phyloP scores from a whole-genome alignment of 1,140 invertebrate genomes.

The Zaprionus taronus region DNA sequence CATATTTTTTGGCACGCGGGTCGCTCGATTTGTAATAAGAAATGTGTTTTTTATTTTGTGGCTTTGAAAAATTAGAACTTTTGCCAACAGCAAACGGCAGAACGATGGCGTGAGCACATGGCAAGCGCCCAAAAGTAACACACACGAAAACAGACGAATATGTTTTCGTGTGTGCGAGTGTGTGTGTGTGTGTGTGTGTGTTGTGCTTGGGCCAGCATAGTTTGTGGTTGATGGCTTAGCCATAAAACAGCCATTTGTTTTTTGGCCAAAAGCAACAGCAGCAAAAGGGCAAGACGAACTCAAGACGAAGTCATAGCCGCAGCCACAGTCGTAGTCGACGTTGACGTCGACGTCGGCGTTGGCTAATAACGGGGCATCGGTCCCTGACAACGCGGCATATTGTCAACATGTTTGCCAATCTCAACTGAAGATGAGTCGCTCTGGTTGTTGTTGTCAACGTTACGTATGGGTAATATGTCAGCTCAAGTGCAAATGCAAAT shows the following conservation, averaged over 20 bases:
- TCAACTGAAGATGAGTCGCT: conserved; percentile 7
- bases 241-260: conserved; percentile 76
- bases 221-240: conserved; percentile 73
- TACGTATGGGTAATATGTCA: conserved; percentile 59
- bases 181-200: conserved; percentile 14
- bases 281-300: conserved; percentile 1
- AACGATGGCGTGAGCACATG: conserved; percentile 58
- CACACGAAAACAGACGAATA: conserved; percentile 42
- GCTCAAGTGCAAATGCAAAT: conserved; percentile 31
- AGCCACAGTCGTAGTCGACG: background rate
- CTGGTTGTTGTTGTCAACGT: conserved; percentile 22
- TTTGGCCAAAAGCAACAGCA: conserved; percentile 39
- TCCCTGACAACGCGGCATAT: conserved; percentile 28
- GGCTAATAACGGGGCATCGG: conserved; percentile 66
- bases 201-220: conserved; percentile 62
- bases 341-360: too few relatives aligned
- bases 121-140: conserved; percentile 57
- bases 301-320: background rate
- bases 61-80: conserved; percentile 78
- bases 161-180: background rate
- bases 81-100: conserved; percentile 64
- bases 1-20: conserved; percentile 65
- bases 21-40: conserved; percentile 76
- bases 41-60: conserved; percentile 72
- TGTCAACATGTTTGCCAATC: conserved; percentile 49